A percentile compares a stretch with the other conserved stretches of the same genome.
These are phyloP conservation scores for Mylabris phalerata DNA, from an alignment of 1,140 invertebrate genomes.

Conservation along the genomic window DNA sequence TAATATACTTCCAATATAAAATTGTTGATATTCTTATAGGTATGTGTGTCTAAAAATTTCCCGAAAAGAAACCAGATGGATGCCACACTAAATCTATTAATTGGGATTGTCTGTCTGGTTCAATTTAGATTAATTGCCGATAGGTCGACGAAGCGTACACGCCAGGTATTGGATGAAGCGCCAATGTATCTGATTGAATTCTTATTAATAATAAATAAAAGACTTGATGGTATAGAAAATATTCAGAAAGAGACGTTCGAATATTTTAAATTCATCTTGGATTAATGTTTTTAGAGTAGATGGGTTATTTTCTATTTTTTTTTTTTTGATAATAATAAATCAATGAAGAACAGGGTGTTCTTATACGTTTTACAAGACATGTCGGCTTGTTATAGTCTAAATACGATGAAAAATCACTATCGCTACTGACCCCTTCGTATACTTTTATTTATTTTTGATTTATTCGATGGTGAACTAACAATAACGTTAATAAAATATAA, in stretches of 20 bases:
- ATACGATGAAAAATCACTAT: too few species aligned
- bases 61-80: constrained; percentile 7
- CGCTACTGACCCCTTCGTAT: too few species aligned
- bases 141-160: constrained; percentile 18
- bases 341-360: too few species aligned
- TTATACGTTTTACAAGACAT: too few species aligned
- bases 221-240: too few species aligned
- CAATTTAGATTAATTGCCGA: constrained; percentile 36
- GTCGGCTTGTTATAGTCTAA: too few species aligned
- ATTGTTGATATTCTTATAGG: constrained; percentile 13
- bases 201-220: too few species aligned
- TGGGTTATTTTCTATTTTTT: too few species aligned
- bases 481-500: constrained; percentile 4
- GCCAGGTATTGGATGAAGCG: constrained; percentile 2
- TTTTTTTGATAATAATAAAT: too few species aligned
- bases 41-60: background rate
- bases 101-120: constrained; percentile 32
- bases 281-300: too few species aligned
- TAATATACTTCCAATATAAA: background rate
- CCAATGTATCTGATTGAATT: background rate
- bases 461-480: constrained; percentile 8
- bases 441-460: background rate
- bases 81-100: constrained; percentile 27
- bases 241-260: too few species aligned
- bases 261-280: too few species aligned